Percentiles rank a stretch among this genome's conserved stretches.
Conservation (phyloP, 2,888 invertebrate species). For the Panzeria rudis region DNA sequence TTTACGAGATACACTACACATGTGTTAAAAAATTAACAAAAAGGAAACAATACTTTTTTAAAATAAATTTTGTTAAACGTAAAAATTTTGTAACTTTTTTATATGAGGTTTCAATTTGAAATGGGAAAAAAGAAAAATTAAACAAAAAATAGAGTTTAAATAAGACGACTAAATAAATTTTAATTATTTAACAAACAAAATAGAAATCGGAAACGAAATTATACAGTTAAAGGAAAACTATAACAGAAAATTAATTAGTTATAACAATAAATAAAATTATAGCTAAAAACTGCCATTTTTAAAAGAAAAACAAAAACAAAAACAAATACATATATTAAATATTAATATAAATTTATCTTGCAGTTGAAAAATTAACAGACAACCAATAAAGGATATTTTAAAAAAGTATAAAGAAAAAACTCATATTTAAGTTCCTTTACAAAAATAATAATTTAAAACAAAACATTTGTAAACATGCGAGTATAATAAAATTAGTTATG, state of each 20-base stretch:
- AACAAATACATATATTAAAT: conserved; percentile 36
- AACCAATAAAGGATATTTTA: conserved; percentile 54
- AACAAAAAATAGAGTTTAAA: conserved; percentile 36
- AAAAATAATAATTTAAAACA: conserved; percentile 56
- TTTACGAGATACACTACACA: conserved; percentile 30
- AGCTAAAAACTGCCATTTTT: conserved; percentile 74
- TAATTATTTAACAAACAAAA: conserved; percentile 61
- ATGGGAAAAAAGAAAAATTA: conserved; percentile 52
- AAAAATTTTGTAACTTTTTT: conserved; percentile 69
- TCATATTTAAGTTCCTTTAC: conserved; percentile 73
- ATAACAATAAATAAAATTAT: conserved; percentile 48
- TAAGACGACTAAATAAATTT: conserved; percentile 59
- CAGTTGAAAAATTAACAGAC: conserved; percentile 50
- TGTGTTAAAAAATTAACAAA: conserved; percentile 32
- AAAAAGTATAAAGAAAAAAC: conserved; percentile 53
- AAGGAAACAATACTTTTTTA: conserved; percentile 38
- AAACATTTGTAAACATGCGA: conserved; percentile 39
- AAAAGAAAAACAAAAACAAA: conserved; percentile 26
- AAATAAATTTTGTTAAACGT: conserved; percentile 59
- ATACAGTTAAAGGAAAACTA: conserved; percentile 39
- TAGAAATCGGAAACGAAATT: conserved; percentile 45
- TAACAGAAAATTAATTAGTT: conserved; percentile 45
- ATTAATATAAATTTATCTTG: conserved; percentile 51
- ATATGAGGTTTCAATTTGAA: conserved; percentile 72
- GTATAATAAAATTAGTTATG: conserved; percentile 15